phyloP scores from a whole-genome alignment of 2,797 vertebrate genomes.

The Fringilla coelebs region DNA sequence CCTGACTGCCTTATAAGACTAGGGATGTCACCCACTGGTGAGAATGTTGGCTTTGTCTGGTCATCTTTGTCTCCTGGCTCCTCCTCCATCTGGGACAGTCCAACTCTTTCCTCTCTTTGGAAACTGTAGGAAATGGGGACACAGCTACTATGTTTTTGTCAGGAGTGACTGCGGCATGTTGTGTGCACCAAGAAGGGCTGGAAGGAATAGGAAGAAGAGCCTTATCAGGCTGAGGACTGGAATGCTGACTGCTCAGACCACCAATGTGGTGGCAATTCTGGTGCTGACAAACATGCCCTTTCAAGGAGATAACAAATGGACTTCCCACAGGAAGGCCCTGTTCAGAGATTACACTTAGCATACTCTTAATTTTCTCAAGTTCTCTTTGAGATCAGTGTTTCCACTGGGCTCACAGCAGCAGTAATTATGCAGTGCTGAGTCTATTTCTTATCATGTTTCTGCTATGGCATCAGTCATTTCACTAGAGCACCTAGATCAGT shows the following conservation, averaged over 20 bases:
- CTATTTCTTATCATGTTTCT: background rate
- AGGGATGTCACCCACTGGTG: rapidly evolving
- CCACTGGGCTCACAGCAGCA: background rate
- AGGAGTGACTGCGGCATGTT: background rate
- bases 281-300: background rate
- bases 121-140: background rate
- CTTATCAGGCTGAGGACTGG: background rate
- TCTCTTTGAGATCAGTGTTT: background rate
- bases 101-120: background rate
- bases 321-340: background rate
- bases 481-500: background rate
- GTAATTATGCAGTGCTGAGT: background rate
- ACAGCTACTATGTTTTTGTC: rapidly evolving
- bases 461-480: background rate
- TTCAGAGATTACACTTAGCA: background rate
- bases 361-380: background rate
- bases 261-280: background rate
- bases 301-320: background rate
- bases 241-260: background rate
- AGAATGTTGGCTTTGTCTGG: background rate
- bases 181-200: too few species aligned
- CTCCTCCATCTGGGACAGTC: background rate
- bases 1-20: background rate
- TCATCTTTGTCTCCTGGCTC: background rate
- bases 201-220: background rate